Percentiles rank a stretch among this genome's conserved stretches.
Conservation (phyloP, 2,113 vertebrate species). For the Eptesicus fuscus region DNA sequence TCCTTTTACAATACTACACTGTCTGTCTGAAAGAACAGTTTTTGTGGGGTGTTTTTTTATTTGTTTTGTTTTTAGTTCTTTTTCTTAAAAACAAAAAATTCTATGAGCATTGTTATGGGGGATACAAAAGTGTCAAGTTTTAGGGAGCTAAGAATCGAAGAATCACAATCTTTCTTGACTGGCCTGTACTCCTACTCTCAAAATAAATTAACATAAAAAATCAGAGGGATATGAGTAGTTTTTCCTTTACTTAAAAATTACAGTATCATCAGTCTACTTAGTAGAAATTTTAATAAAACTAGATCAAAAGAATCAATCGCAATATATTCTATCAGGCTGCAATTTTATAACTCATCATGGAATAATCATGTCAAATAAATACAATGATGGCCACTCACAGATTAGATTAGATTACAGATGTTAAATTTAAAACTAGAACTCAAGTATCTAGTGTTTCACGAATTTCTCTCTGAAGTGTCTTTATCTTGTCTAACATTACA, state of each 20-base stretch:
- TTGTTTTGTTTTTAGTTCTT: neutral
- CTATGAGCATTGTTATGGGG: neutral
- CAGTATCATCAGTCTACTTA: slow-evolving; percentile 39
- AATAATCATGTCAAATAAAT: slow-evolving; percentile 61
- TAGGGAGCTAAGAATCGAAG: neutral
- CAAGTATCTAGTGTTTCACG: slow-evolving; percentile 39
- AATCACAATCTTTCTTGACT: neutral
- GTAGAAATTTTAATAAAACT: slow-evolving; percentile 45
- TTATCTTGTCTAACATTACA: slow-evolving; percentile 37
- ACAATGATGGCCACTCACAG: slow-evolving; percentile 38
- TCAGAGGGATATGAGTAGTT: slow-evolving; percentile 33
- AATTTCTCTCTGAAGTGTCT: slow-evolving; percentile 44
- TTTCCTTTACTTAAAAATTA: slow-evolving; percentile 22
- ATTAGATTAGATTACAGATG: slow-evolving; percentile 55
- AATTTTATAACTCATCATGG: slow-evolving; percentile 50
- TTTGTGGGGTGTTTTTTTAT: too few species aligned
- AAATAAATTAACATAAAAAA: slow-evolving; percentile 50
- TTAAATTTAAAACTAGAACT: slow-evolving; percentile 63
- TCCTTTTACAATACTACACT: slow-evolving; percentile 42
- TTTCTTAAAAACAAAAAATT: slow-evolving; percentile 45
- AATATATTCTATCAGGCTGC: slow-evolving; percentile 38
- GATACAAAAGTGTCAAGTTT: slow-evolving; percentile 22
- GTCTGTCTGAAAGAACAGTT: slow-evolving; percentile 1
- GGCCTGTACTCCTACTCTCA: neutral
- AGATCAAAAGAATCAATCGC: slow-evolving; percentile 47